Percentiles rank a stretch among this genome's conserved stretches.
Conservation (phyloP, 2,797 vertebrate genomes). For the Spizella passerina region DNA sequence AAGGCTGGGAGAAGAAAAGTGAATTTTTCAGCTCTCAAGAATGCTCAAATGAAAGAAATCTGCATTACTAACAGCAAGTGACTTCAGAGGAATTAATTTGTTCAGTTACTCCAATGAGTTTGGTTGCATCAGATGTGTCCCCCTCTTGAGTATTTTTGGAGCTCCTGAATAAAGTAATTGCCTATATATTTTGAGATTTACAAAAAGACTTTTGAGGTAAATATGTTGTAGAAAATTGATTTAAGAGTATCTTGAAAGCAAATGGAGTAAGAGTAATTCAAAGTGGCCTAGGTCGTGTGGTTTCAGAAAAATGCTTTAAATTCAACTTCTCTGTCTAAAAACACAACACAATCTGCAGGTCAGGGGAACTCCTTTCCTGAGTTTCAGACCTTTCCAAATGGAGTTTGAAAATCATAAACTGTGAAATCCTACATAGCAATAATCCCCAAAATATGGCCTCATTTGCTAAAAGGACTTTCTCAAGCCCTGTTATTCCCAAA, state of each 20-base stretch:
- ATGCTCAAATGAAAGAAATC: not conserved
- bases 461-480: not conserved
- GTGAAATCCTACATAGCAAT: not conserved
- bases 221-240: not conserved
- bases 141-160: not conserved
- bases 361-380: not conserved
- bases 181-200: not conserved
- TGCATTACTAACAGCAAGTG: not conserved
- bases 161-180: not conserved
- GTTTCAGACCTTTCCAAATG: not conserved
- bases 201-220: not conserved
- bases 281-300: not conserved
- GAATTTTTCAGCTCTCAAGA: slow-evolving; percentile 39
- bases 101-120: not conserved
- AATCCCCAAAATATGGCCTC: not conserved
- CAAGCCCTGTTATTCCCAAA: not conserved
- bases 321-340: not conserved
- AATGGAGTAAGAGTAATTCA: not conserved
- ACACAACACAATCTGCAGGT: not conserved
- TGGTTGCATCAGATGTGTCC: not conserved
- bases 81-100: slow-evolving; percentile 49
- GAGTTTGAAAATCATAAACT: not conserved
- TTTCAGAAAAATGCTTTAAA: not conserved
- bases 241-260: not conserved
- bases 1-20: not conserved